Conservation (phyloP, 2,113 vertebrate species). For the Bagarius yarrelli region DNA sequence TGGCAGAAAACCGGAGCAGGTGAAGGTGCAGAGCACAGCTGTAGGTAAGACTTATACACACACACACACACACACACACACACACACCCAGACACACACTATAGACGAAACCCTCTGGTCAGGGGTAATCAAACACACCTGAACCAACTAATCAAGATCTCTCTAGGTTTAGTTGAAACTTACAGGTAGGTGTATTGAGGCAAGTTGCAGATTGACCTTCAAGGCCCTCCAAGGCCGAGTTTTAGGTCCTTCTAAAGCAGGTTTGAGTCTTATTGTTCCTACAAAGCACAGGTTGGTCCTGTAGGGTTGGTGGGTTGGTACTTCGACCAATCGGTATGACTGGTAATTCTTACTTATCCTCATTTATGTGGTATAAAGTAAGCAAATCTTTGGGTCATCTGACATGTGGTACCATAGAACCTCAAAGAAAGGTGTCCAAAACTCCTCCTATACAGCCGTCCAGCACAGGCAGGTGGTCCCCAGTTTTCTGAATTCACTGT, state of each 20-base stretch:
- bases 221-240: no score
- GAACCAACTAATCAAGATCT: no score
- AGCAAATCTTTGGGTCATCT: not conserved
- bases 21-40: conserved; percentile 80
- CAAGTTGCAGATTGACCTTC: no score
- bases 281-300: not conserved
- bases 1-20: conserved; percentile 84
- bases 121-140: no score
- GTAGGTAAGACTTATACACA: conserved; percentile 72
- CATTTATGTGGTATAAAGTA: not conserved
- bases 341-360: not conserved
- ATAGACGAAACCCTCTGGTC: not conserved
- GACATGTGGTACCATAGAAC: not conserved
- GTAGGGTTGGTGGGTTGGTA: not conserved
- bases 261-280: not conserved
- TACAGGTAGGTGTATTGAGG: no score
- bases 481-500: not conserved
- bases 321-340: not conserved
- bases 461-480: not conserved
- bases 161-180: no score
- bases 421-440: not conserved
- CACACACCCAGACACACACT: not conserved
- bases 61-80: not conserved
- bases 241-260: not conserved
- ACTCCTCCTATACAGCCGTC: not conserved